These are phyloP conservation scores for Mesochorus sp. DNA, from an alignment of 2,888 invertebrate genomes.

Conservation along the genomic window DNA sequence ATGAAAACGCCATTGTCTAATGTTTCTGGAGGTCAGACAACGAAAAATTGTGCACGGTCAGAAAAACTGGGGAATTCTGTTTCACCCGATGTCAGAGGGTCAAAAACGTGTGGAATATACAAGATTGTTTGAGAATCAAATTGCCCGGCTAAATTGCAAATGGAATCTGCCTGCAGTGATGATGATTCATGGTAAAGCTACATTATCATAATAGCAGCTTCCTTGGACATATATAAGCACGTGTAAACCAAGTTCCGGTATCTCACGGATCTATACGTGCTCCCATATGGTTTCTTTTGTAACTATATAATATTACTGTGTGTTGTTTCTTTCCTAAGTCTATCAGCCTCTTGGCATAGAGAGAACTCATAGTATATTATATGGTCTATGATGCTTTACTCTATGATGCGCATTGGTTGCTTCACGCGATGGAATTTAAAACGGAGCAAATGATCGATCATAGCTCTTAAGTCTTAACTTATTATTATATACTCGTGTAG, in stretches of 20 bases:
- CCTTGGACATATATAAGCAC: conserved; percentile 45
- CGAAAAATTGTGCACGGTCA: no score
- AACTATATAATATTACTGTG: not conserved
- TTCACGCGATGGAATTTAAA: conserved; percentile 50
- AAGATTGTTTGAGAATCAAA: not conserved
- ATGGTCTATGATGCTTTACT: not conserved
- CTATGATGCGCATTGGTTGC: conserved; percentile 1
- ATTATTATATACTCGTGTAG: conserved; percentile 10
- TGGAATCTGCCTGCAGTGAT: not conserved
- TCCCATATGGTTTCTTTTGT: conserved; percentile 43
- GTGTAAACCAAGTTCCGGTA: conserved; percentile 50
- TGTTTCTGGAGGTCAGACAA: no score
- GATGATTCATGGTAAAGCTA: conserved; percentile 49
- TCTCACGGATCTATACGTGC: conserved; percentile 40
- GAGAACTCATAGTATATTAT: not conserved
- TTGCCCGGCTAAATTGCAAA: conserved; percentile 37
- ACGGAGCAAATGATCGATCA: conserved; percentile 52
- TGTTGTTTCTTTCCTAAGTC: not conserved
- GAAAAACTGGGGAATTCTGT: no score
- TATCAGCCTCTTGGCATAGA: not conserved
- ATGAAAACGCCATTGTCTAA: not conserved
- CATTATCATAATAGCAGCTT: conserved; percentile 35
- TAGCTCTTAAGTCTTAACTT: conserved; percentile 23
- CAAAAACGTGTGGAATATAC: conserved; percentile 1
- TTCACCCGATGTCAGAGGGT: not conserved